Conservation (phyloP, 2,888 invertebrate species). For the Girardia tigrina region DNA sequence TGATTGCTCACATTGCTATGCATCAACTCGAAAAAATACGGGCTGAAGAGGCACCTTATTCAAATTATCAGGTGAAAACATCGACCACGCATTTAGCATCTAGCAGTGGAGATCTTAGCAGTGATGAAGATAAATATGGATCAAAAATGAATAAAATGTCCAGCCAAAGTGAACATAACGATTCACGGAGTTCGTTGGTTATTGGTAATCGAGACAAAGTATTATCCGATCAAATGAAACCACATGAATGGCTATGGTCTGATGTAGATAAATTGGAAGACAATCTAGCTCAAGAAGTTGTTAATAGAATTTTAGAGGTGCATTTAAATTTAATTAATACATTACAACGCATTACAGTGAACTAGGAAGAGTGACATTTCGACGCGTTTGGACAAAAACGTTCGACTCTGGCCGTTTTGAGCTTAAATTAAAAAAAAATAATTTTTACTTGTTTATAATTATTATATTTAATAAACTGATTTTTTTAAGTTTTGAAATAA, state of each 20-base stretch:
- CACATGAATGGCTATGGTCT: not conserved
- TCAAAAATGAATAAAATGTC: not conserved
- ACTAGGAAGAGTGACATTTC: no score
- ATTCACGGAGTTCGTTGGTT: not conserved
- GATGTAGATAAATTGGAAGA: conserved; percentile 12
- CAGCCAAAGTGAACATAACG: not conserved
- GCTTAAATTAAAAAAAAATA: no score
- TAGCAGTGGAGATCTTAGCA: not conserved
- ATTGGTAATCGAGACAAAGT: not conserved
- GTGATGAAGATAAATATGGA: not conserved
- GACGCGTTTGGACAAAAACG: no score
- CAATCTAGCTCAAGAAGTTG: conserved; percentile 10
- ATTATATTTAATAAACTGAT: no score
- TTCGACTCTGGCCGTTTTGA: no score
- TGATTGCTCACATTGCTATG: conserved; percentile 34
- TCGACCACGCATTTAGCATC: not conserved
- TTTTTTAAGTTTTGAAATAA: no score
- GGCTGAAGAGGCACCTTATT: not conserved
- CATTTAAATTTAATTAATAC: no score
- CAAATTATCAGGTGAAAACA: conserved; percentile 15
- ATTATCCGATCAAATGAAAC: not conserved
- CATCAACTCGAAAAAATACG: conserved; percentile 27
- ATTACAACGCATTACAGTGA: no score
- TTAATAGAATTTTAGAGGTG: conserved; percentile 6
- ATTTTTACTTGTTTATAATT: no score